These are phyloP conservation scores for Odontothrips loti DNA, from an alignment of 2,888 invertebrate species.

Conservation along the genomic window DNA sequence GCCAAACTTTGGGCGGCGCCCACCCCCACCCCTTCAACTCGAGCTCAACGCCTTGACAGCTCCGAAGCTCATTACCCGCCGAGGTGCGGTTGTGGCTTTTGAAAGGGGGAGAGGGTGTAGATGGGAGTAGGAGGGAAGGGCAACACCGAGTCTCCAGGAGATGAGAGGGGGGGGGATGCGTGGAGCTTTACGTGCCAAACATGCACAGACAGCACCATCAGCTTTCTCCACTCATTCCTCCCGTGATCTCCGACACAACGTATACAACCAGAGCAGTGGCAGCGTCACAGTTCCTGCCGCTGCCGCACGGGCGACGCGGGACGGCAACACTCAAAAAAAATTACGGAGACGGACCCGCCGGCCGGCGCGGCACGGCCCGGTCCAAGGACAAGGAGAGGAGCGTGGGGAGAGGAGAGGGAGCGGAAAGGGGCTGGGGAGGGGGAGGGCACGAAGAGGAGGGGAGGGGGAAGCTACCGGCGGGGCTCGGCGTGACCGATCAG, in stretches of 20 bases:
- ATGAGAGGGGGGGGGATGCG: too few relatives aligned
- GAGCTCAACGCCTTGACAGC: too few relatives aligned
- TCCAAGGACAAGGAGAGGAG: not conserved
- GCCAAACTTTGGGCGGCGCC: too few relatives aligned
- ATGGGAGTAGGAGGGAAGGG: constrained; percentile 33
- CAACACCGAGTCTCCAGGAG: constrained; percentile 35
- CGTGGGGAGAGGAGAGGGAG: not conserved
- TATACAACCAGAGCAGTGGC: too few relatives aligned
- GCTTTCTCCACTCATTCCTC: too few relatives aligned
- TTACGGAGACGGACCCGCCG: not conserved
- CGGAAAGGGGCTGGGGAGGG: constrained; percentile 15
- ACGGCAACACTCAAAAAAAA: not conserved
- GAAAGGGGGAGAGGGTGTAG: constrained; percentile 37
- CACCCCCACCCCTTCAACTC: too few relatives aligned
- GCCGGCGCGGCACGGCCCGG: not conserved
- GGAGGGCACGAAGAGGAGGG: constrained; percentile 33
- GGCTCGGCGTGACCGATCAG: constrained; percentile 27
- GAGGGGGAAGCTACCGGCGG: constrained; percentile 37
- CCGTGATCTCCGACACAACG: too few relatives aligned
- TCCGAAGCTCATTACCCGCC: too few relatives aligned
- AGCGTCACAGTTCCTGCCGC: constrained; percentile 40
- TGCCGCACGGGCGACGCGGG: constrained; percentile 32
- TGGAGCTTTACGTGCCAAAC: too few relatives aligned
- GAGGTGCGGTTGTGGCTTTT: too few relatives aligned
- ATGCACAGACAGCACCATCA: too few relatives aligned